Conservation (phyloP, 2,113 vertebrate genomes). For the Peromyscus californicus region DNA sequence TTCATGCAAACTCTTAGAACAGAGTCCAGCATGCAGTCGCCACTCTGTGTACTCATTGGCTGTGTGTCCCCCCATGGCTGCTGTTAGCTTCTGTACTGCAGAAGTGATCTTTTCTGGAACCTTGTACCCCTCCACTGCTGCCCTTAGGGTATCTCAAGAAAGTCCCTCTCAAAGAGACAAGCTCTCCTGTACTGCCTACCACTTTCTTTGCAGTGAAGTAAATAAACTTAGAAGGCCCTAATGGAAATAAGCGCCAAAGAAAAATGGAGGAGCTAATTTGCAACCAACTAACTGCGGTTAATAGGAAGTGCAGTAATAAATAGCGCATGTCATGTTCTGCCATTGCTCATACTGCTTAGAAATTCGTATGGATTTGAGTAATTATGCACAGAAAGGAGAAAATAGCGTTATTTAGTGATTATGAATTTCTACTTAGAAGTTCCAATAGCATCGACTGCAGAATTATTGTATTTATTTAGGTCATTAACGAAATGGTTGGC, state of each 20-base stretch:
- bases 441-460: not conserved
- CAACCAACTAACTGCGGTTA: not conserved
- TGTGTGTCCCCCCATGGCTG: not conserved
- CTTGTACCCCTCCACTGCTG: no score
- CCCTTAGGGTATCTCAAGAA: not conserved
- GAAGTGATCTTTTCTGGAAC: not conserved
- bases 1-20: not conserved
- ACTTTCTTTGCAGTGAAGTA: not conserved
- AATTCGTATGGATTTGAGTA: slow-evolving; percentile 2
- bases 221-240: not conserved
- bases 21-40: rapidly evolving
- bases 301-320: not conserved
- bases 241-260: not conserved
- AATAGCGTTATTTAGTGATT: slow-evolving; percentile 16
- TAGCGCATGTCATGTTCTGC: not conserved
- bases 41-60: not conserved
- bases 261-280: not conserved
- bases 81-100: not conserved
- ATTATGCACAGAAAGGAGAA: not conserved
- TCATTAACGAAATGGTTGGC: not conserved
- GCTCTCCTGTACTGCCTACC: no score
- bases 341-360: slow-evolving; percentile 13
- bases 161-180: not conserved
- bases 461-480: slow-evolving; percentile 10
- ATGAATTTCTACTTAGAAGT: slow-evolving; percentile 3